Evolutionary conservation across 2,113 vertebrate genomes (phyloP).

Genomic region (Tichodroma muraria): DNA sequence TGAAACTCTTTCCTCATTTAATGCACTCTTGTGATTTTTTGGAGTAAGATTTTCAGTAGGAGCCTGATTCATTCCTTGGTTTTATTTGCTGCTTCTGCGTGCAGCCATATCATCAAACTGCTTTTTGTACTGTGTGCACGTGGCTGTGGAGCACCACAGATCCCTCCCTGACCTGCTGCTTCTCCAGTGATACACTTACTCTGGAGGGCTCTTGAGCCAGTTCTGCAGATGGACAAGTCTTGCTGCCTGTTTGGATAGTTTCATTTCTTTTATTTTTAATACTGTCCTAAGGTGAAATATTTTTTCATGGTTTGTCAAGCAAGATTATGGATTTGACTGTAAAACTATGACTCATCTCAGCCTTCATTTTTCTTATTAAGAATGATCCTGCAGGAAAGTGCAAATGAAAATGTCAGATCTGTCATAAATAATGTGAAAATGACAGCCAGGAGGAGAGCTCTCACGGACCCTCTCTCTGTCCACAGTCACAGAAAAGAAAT

Average conservation of each 20-base stretch:
- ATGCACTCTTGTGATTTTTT: not conserved
- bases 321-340: conserved; percentile 30
- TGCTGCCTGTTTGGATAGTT: not conserved
- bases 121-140: not conserved
- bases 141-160: not conserved
- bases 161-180: not conserved
- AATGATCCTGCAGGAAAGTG: conserved; percentile 37
- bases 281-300: conserved; percentile 31
- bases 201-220: not conserved
- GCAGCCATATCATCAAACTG: not conserved
- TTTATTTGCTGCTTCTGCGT: not conserved
- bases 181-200: not conserved
- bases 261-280: conserved; percentile 36
- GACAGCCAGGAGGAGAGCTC: conserved; percentile 14
- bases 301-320: conserved; percentile 45
- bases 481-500: not conserved
- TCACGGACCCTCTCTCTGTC: not conserved
- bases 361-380: conserved; percentile 46
- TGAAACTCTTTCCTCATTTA: not conserved
- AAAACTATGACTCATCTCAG: conserved; percentile 34
- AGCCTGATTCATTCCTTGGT: not conserved
- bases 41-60: not conserved
- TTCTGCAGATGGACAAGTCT: not conserved
- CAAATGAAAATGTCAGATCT: conserved; percentile 77
- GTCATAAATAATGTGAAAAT: conserved; percentile 79